Evolutionary conservation across 2,113 vertebrate species (phyloP).

Genomic region (Cairina moschata): DNA sequence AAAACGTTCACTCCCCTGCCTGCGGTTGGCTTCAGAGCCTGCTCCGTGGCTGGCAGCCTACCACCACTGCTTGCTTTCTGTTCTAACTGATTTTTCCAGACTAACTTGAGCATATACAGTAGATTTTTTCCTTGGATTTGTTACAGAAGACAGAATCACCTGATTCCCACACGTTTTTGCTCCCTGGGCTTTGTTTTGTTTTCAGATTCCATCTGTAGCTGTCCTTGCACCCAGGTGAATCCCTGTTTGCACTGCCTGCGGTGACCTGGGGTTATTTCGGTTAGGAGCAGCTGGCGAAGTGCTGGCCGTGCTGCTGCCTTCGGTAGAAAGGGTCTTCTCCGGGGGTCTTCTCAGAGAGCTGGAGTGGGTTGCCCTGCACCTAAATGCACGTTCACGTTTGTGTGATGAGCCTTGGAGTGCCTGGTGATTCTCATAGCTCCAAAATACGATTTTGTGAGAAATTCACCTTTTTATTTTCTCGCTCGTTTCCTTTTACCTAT

Average conservation of each 20-base stretch:
- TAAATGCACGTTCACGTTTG: background rate
- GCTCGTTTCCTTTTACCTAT: background rate
- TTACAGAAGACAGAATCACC: background rate
- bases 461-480: background rate
- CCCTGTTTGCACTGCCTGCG: background rate
- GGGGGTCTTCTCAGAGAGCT: no score
- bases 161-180: background rate
- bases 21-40: rapidly evolving
- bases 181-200: background rate
- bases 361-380: rapidly evolving
- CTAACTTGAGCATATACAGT: rapidly evolving
- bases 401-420: rapidly evolving
- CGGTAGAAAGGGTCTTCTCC: background rate
- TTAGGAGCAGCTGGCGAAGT: rapidly evolving
- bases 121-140: background rate
- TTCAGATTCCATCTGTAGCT: background rate
- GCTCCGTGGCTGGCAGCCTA: background rate
- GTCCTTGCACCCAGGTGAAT: background rate
- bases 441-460: rapidly evolving
- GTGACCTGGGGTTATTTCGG: background rate
- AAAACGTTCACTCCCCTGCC: background rate
- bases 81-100: background rate
- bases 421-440: background rate
- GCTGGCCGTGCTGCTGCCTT: background rate
- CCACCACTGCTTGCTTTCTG: background rate